Conservation (phyloP, 2,113 vertebrate species). For the Gavia stellata region DNA sequence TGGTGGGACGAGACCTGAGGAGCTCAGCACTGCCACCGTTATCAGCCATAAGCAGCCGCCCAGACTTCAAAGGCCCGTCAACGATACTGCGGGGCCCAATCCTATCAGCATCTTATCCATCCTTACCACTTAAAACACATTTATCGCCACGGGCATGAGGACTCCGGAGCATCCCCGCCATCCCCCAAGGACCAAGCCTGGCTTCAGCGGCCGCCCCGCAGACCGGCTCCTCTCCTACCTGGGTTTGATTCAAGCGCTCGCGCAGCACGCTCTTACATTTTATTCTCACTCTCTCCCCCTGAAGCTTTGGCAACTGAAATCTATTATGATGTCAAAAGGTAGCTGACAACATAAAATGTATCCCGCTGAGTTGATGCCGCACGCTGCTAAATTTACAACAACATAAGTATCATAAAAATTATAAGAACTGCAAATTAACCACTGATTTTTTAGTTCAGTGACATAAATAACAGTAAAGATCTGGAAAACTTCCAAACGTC, state of each 20-base stretch:
- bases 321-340: slow-evolving; percentile 80
- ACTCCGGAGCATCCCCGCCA: fast-evolving
- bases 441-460: slow-evolving; percentile 66
- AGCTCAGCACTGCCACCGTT: background rate
- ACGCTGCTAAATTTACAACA: slow-evolving; percentile 72
- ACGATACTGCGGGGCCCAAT: fast-evolving
- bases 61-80: background rate
- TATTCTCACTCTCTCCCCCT: slow-evolving; percentile 12
- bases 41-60: background rate
- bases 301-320: slow-evolving; percentile 74
- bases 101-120: background rate
- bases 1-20: background rate
- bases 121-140: background rate
- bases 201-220: background rate
- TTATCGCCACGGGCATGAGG: fast-evolving
- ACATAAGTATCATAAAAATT: slow-evolving; percentile 74
- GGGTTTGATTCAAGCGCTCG: slow-evolving; percentile 41
- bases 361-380: slow-evolving; percentile 69
- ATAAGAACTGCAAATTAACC: slow-evolving; percentile 77
- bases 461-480: slow-evolving; percentile 75
- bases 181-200: background rate
- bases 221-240: background rate
- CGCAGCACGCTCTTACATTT: background rate
- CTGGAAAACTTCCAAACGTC: slow-evolving; percentile 76
- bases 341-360: slow-evolving; percentile 75